Conservation (phyloP, 2,797 vertebrate genomes). For the Semaprochilodus insignis region DNA sequence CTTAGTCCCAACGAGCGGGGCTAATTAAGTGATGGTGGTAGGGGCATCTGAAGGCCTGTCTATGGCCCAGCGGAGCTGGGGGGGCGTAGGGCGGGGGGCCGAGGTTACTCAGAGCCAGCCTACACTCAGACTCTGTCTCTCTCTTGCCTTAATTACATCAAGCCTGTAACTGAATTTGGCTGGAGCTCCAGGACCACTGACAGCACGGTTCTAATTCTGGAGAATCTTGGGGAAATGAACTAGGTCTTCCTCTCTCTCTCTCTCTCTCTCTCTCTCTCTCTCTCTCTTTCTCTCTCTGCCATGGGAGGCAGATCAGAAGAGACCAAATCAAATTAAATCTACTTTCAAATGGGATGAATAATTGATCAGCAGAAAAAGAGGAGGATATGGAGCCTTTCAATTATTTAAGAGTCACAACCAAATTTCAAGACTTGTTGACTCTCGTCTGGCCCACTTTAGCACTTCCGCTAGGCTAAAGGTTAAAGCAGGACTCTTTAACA, state of each 20-base stretch:
- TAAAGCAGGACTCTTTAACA: constrained; percentile 22
- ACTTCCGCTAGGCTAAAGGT: constrained; percentile 1
- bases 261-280: constrained; percentile 9
- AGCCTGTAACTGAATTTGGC: constrained; percentile 60
- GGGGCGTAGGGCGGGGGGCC: not conserved
- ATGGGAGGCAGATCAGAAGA: constrained; percentile 53
- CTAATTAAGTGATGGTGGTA: constrained; percentile 40
- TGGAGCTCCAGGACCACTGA: constrained; percentile 44
- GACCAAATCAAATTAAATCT: constrained; percentile 67
- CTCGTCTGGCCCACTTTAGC: constrained; percentile 46
- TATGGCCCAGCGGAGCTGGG: not conserved
- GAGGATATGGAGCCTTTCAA: constrained; percentile 57
- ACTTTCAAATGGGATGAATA: constrained; percentile 62
- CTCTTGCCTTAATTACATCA: constrained; percentile 63
- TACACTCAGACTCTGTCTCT: constrained; percentile 43
- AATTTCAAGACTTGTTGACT: constrained; percentile 56
- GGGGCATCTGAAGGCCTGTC: not conserved
- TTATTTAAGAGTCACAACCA: constrained; percentile 60
- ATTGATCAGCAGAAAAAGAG: constrained; percentile 60
- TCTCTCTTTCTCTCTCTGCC: constrained; percentile 16
- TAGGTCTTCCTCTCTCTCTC: constrained; percentile 45
- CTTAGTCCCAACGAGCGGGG: constrained; percentile 17
- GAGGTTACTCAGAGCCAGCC: constrained; percentile 11
- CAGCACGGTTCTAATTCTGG: constrained; percentile 59
- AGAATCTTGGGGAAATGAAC: constrained; percentile 59